Conservation (phyloP, 2,797 vertebrate genomes). For the Urosaurus nigricauda region DNA sequence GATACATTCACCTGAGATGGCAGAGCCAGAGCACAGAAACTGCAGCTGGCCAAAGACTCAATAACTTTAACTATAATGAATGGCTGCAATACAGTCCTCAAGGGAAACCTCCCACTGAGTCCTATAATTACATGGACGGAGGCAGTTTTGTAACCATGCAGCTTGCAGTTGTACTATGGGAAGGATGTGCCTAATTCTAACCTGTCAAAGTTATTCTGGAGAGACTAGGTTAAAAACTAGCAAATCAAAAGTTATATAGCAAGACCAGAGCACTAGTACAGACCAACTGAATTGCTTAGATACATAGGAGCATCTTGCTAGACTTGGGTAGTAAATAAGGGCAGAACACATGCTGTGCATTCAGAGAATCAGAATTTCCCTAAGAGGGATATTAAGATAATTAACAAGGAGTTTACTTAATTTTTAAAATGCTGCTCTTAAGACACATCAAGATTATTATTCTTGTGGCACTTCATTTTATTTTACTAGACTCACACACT, state of each 20-base stretch:
- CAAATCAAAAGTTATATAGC: background rate
- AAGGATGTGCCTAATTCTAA: background rate
- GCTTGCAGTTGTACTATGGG: background rate
- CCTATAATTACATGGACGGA: background rate
- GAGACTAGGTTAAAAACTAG: background rate
- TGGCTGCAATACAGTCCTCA: background rate
- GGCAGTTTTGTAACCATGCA: background rate
- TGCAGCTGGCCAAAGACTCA: background rate
- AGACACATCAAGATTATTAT: background rate
- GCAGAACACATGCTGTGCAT: background rate
- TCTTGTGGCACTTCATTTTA: background rate
- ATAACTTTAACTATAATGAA: background rate
- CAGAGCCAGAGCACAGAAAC: background rate
- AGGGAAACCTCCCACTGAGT: background rate
- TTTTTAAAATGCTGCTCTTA: slow-evolving; percentile 15
- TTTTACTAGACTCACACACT: background rate
- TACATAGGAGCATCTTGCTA: background rate
- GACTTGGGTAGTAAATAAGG: background rate
- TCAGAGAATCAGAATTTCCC: background rate
- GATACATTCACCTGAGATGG: background rate
- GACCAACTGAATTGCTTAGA: background rate
- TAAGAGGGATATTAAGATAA: background rate
- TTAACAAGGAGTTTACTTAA: background rate
- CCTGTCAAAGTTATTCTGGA: background rate
- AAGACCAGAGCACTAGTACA: background rate